phyloP scores from a whole-genome alignment of 2,113 vertebrate species.

The Mesitornis unicolor region DNA sequence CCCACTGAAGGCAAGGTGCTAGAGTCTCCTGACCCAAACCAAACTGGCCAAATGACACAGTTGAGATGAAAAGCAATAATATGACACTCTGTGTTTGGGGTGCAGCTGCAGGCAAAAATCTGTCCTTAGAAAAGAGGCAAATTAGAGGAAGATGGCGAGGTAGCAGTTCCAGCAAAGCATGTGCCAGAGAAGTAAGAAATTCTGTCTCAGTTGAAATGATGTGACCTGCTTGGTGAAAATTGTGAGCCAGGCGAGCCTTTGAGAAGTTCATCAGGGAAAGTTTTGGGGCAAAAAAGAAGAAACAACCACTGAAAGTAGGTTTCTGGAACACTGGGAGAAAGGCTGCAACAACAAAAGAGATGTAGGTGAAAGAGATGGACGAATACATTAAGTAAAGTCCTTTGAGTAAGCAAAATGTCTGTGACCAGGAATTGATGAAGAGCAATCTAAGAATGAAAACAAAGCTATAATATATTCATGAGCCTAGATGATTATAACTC shows the following conservation, averaged over 20 bases:
- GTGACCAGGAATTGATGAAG: constrained; percentile 19
- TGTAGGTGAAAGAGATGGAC: constrained; percentile 3
- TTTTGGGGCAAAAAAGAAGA: not conserved
- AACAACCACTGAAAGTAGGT: not conserved
- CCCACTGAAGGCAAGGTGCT: accelerated
- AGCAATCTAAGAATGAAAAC: constrained; percentile 50
- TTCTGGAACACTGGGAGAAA: constrained; percentile 33
- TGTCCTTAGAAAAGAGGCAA: not conserved
- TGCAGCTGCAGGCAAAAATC: not conserved
- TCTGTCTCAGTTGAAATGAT: not conserved
- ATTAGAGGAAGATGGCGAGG: not conserved
- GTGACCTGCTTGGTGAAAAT: not conserved
- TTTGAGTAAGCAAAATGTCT: constrained; percentile 47
- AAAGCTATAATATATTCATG: constrained; percentile 52
- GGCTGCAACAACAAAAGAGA: not conserved
- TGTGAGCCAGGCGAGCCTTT: not conserved
- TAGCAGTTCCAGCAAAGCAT: not conserved
- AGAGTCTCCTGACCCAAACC: not conserved
- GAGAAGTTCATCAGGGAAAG: not conserved
- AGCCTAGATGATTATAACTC: constrained; percentile 42
- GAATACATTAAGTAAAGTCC: constrained; percentile 7
- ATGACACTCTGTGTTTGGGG: not conserved
- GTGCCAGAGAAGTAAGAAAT: not conserved
- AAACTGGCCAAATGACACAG: not conserved
- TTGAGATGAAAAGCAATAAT: not conserved